Evolutionary conservation across 1,140 invertebrate species (phyloP), one percentile per base, ranked within the genome.

Genomic region (Hycleus cichorii): DNA sequence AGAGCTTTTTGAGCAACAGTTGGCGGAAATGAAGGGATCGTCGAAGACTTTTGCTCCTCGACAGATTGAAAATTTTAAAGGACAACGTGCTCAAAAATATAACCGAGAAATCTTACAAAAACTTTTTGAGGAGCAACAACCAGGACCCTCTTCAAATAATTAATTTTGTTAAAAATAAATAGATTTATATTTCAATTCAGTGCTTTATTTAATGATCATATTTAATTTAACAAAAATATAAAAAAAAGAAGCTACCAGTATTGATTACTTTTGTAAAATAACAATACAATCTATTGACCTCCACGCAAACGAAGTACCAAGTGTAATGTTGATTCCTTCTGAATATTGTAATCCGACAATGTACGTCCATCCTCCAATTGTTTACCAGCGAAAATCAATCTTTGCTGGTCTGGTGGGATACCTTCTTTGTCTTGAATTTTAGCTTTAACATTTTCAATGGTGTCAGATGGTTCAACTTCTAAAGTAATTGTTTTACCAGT

Each of bases 291-390:
- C 7, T 32, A 32, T 32, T 32, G 32, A 76, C 87, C 91, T 75
- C 90, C 91, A 65, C 86, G 76, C 8, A 83, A 71, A 64, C 82
- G 72, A 10, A 84, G 65, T 6, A 87, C 84, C 39, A 87, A 69
- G 70, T 87, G 85, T 11, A 87, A 77, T 11, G 87, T 90, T 0
- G 86, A 89, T 68, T 90, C 87, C 60, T 88, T 88, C 64, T 89
- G 86, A 61, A 84, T 84, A 59, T 82, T 84, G 63, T 84, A 85
- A 61, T 84, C 83, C 2, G 80, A 82, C 0, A 86, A 69, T 2
- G 77, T 78, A 45, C 77, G 78, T 2, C 83, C 84, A 75, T 85
- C 83, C 73, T 88, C 86, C 53, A 89, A 70, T 74, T 88, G 85
- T 72, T 88, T 87, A 39, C 86, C 86, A 58, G 76, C 85, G 38